These are phyloP conservation scores for Mobula birostris DNA, from an alignment of 2,113 vertebrate genomes.

Conservation along the genomic window DNA sequence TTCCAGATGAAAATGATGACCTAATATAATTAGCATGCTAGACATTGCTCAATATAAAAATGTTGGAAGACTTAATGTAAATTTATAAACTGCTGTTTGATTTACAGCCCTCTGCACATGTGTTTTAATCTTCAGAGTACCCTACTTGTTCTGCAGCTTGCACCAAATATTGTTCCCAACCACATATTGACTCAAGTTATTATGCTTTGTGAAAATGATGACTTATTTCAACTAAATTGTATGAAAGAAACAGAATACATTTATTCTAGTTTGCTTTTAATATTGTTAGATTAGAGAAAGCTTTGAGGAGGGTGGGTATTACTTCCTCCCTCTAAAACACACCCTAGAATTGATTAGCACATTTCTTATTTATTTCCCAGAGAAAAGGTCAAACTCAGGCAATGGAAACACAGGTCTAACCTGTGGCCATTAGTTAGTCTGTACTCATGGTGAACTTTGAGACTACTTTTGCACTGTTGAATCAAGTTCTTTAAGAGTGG, in stretches of 20 bases:
- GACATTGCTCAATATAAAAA: slow-evolving; percentile 37
- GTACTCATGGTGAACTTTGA: not conserved
- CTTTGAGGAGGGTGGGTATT: not conserved
- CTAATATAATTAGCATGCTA: slow-evolving; percentile 35
- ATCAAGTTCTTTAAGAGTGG: not conserved
- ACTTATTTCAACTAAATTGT: not conserved
- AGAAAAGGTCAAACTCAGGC: not conserved
- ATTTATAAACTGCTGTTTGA: slow-evolving; percentile 35
- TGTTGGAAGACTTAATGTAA: slow-evolving; percentile 33
- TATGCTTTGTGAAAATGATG: slow-evolving; percentile 18
- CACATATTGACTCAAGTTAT: slow-evolving; percentile 9
- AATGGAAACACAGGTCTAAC: slow-evolving; percentile 2
- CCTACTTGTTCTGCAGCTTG: slow-evolving; percentile 26
- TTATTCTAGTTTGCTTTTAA: not conserved
- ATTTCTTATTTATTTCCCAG: not conserved
- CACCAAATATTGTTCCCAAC: slow-evolving; percentile 20
- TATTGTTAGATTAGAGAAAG: not conserved
- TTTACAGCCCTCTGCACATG: slow-evolving; percentile 35
- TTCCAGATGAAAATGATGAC: slow-evolving; percentile 33
- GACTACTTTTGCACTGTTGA: not conserved
- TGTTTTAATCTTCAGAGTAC: slow-evolving; percentile 36
- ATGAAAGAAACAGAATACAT: not conserved
- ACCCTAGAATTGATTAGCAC: not conserved
- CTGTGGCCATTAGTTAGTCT: not conserved
- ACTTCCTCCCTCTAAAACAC: not conserved